phyloP scores from a whole-genome alignment of 2,113 vertebrate species.

The Chloropsis cyanopogon region DNA sequence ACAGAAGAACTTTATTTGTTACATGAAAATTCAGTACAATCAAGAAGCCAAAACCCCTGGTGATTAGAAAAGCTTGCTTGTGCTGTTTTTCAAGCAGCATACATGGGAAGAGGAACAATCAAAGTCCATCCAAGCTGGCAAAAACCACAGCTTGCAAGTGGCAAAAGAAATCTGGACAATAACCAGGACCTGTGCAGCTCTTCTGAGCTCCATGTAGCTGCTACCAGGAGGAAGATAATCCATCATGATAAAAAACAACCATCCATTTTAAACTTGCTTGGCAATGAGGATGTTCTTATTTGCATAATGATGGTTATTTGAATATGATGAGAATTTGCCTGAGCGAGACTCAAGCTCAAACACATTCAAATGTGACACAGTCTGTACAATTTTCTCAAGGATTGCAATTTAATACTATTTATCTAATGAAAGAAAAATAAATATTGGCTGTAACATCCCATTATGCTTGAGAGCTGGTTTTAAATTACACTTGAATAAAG shows the following conservation, averaged over 20 bases:
- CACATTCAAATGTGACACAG: constrained; percentile 49
- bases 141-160: background rate
- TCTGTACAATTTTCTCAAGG: constrained; percentile 67
- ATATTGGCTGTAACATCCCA: constrained; percentile 65
- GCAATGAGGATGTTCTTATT: constrained; percentile 57
- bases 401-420: constrained; percentile 72
- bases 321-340: constrained; percentile 65
- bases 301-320: constrained; percentile 73
- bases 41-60: background rate
- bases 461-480: constrained; percentile 35
- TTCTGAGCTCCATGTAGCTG: background rate
- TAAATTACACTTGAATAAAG: constrained; percentile 43
- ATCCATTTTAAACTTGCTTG: constrained; percentile 47
- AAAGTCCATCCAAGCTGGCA: background rate
- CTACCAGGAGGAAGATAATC: constrained; percentile 42
- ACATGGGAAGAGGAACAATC: background rate
- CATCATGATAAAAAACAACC: constrained; percentile 65
- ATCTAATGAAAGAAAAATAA: constrained; percentile 72
- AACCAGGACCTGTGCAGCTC: background rate
- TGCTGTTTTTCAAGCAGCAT: background rate
- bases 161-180: background rate
- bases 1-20: background rate
- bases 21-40: background rate
- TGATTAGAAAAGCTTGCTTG: background rate
- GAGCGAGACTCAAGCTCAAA: constrained; percentile 62